Base-by-base conservation (phyloP, 1,140 invertebrate species). In the Lepidotrigona ventralis region DNA sequence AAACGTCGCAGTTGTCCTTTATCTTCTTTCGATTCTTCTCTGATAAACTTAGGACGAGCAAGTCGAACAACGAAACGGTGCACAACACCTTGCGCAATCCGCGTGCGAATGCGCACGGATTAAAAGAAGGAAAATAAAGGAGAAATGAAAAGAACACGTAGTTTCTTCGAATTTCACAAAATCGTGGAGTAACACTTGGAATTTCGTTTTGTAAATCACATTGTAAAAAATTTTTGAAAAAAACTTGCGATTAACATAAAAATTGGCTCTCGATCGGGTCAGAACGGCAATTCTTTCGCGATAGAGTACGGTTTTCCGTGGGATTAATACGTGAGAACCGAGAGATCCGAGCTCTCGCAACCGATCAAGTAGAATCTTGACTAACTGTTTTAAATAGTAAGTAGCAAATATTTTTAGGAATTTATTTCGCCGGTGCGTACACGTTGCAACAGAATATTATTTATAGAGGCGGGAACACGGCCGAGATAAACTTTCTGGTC, bases 401-500 rank as follows among this genome's bases (percentile, higher is more conserved):
- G 63, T 76, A 56, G 63, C 80, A 68, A 81, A 76, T 76, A 81
- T 76, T 51, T 46, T 21, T n/a, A 6, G 19, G 71, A 39, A 81
- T 81, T 81, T 81, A 81, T 81, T 81, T 51, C 63, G 46, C 9
- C 60, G 53, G 39, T 23, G 17, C 63, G 60, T 75, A 54, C 72
- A 39, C 79, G 58, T 46, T 46, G 79, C 72, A 29, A 76, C 73
- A 39, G 80, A 81, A 81, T 81, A 81, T 81, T 81, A 76, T 81
- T 81, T 81, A 81, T 76, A 76, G 72, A 46, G 72, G n/a, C 63
- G n/a, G 53, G 33, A 39, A 63, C 19, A 46, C 21, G 21, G 51
- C 12, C 63, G 80, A 76, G 80, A 81, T 81, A 81, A 76, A 81
- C 80, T 81, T 81, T 81, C 80, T 76, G 72, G 29, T 76, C 80